Evolutionary conservation across 2,113 vertebrate species (phyloP).

Genomic region (Baryphthengus martii): DNA sequence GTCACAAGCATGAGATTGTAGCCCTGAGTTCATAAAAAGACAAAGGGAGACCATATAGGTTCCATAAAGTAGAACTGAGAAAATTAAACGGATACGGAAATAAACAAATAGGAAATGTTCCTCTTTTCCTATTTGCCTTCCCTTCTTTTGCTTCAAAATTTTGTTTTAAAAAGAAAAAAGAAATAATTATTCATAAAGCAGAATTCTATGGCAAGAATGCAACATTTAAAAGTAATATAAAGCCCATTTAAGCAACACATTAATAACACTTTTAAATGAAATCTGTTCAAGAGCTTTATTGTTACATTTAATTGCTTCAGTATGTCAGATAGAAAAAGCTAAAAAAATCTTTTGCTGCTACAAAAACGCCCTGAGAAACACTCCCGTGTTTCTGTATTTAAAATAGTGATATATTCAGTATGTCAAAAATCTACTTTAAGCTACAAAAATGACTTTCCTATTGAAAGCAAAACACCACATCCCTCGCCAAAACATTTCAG

Average conservation of each 20-base stretch:
- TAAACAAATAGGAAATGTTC: neutral
- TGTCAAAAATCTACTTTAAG: neutral
- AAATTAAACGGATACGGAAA: neutral
- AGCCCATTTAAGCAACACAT: neutral
- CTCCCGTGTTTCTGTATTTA: neutral
- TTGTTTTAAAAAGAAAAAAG: neutral
- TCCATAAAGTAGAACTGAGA: neutral
- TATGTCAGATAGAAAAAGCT: neutral
- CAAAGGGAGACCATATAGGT: accelerated
- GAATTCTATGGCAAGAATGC: neutral
- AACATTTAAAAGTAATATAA: neutral
- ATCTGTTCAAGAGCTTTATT: neutral
- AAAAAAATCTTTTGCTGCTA: neutral
- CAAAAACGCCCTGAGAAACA: neutral
- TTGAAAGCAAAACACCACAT: neutral
- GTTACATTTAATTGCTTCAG: neutral
- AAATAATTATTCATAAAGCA: neutral
- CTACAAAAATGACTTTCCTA: neutral
- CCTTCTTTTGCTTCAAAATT: neutral
- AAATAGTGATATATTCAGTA: neutral
- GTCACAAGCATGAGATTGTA: neutral
- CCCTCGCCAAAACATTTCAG: neutral
- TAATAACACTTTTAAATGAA: neutral
- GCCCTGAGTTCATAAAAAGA: neutral
- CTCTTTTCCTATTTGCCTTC: neutral